Conservation (phyloP, 2,888 invertebrate species). For the Cryptus viduatorius region DNA sequence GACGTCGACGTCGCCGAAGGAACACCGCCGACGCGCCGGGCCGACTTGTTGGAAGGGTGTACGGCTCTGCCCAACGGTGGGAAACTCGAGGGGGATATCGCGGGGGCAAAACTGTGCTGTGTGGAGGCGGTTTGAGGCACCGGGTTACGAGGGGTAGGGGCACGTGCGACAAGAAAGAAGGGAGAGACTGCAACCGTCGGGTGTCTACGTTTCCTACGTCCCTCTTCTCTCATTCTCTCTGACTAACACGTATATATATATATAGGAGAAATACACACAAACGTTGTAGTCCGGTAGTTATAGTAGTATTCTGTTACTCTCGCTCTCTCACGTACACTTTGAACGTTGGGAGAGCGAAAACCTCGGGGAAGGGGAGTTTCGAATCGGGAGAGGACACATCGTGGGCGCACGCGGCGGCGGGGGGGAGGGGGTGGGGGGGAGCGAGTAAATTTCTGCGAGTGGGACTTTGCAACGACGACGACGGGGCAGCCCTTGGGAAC, state of each 20-base stretch:
- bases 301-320: conserved; percentile 35
- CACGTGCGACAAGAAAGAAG: conserved; percentile 80
- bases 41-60: conserved; percentile 61
- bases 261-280: not conserved
- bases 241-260: conserved; percentile 40
- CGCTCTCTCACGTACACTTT: conserved; percentile 47
- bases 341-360: conserved; percentile 57
- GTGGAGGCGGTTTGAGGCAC: conserved; percentile 55
- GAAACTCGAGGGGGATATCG: conserved; percentile 68
- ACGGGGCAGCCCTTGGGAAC: conserved; percentile 66
- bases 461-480: conserved; percentile 72
- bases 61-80: conserved; percentile 49
- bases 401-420: conserved; percentile 72
- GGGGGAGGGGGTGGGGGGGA: conserved; percentile 78
- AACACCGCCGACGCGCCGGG: conserved; percentile 46
- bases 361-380: conserved; percentile 76
- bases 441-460: conserved; percentile 71
- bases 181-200: conserved; percentile 73
- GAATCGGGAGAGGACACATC: conserved; percentile 78
- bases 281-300: conserved; percentile 33
- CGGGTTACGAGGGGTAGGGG: conserved; percentile 76
- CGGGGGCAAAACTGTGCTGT: conserved; percentile 35
- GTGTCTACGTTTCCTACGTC: conserved; percentile 28
- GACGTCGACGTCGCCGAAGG: conserved; percentile 61
- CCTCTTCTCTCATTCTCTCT: conserved; percentile 46